Percentiles rank a stretch among this genome's conserved stretches.
Evolutionary conservation across 2,888 invertebrate genomes (phyloP).

Genomic region (Xestia c-nigrum): DNA sequence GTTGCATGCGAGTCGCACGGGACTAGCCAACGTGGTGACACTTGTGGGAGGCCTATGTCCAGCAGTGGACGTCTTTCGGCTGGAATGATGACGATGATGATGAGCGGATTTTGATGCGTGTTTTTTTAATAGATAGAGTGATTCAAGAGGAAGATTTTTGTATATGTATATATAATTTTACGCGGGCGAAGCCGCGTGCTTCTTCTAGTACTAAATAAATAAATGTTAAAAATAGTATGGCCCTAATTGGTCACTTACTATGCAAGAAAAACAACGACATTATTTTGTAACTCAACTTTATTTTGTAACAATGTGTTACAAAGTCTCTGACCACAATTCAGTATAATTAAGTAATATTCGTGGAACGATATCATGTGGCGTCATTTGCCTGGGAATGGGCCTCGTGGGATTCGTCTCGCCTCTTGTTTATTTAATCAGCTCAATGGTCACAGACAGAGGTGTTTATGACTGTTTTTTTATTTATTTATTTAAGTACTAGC

Average conservation of each 20-base stretch:
- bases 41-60: no score
- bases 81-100: no score
- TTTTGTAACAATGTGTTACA: neutral
- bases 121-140: no score
- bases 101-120: no score
- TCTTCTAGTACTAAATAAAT: no score
- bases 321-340: conserved; percentile 1
- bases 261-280: neutral
- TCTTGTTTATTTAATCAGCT: conserved; percentile 15
- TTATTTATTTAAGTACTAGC: no score
- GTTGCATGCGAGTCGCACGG: no score
- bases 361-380: conserved; percentile 26
- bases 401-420: conserved; percentile 14
- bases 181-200: no score
- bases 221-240: neutral
- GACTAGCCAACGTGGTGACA: no score
- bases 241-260: neutral
- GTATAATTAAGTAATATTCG: conserved; percentile 27
- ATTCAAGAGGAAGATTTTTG: no score
- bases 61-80: no score
- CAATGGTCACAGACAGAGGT: neutral
- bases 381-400: conserved; percentile 3
- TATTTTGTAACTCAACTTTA: neutral
- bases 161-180: no score
- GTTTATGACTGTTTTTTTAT: neutral